A percentile compares a stretch with the other conserved stretches of the same genome.
phyloP scores from a whole-genome alignment of 2,113 vertebrate species.

The Scytalopus superciliaris region DNA sequence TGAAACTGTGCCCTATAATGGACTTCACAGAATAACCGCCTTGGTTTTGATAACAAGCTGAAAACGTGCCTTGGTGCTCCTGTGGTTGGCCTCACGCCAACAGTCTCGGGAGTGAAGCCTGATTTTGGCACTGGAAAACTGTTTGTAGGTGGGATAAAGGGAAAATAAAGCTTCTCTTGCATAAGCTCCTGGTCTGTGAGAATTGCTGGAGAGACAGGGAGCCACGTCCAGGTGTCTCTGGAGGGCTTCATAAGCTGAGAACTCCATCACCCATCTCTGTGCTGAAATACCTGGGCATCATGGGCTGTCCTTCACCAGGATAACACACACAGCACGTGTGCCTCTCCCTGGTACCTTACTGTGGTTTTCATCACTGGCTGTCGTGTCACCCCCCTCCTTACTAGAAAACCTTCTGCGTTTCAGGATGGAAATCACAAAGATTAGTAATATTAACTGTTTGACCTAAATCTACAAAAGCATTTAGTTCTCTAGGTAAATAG shows the following conservation, averaged over 20 bases:
- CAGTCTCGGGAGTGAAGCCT: background rate
- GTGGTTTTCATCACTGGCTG: background rate
- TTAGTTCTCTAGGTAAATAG: background rate
- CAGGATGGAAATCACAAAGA: background rate
- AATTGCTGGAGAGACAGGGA: background rate
- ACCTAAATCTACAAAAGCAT: background rate
- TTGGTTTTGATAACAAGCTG: background rate
- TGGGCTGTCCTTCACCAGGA: background rate
- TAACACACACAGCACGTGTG: accelerated
- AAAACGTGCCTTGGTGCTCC: background rate
- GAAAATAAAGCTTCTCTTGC: background rate
- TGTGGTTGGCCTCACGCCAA: background rate
- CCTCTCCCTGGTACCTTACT: background rate
- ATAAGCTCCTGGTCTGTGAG: background rate
- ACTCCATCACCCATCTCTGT: background rate
- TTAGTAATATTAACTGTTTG: background rate
- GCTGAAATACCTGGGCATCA: background rate
- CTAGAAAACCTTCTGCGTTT: background rate
- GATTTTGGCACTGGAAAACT: background rate
- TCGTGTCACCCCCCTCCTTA: background rate
- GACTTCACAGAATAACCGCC: background rate
- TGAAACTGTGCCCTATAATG: background rate
- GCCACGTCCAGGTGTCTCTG: background rate
- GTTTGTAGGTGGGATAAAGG: background rate
- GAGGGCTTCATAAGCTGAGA: background rate